Evolutionary conservation across 2,888 invertebrate genomes (phyloP).

Genomic region (Agrochola macilenta): DNA sequence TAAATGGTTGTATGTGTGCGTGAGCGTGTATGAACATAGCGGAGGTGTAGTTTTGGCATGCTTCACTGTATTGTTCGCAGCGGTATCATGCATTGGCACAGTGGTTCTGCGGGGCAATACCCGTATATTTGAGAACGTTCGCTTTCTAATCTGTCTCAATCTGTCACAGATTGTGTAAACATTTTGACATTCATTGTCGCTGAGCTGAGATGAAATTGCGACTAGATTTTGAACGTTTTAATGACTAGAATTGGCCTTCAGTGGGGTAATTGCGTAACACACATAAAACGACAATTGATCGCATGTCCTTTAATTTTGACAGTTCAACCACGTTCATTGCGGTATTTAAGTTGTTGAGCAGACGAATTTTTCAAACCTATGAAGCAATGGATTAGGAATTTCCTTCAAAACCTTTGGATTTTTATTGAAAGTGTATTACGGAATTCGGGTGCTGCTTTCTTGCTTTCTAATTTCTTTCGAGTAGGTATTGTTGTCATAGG

Average conservation of each 20-base stretch:
- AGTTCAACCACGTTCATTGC: too few species aligned
- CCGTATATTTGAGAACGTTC: neutral
- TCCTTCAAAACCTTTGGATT: too few species aligned
- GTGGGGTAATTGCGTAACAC: neutral
- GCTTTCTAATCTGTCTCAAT: neutral
- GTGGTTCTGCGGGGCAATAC: neutral
- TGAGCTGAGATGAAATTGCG: neutral
- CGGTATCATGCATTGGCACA: neutral
- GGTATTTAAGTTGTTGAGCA: too few species aligned
- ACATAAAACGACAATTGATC: neutral
- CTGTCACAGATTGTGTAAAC: neutral
- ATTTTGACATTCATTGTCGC: neutral
- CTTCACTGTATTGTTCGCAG: too few species aligned
- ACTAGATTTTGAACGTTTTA: neutral
- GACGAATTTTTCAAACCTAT: too few species aligned
- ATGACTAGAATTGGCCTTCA: neutral
- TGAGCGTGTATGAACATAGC: too few species aligned
- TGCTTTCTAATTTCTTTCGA: neutral
- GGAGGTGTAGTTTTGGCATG: too few species aligned
- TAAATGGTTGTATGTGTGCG: too few species aligned
- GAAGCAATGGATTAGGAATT: too few species aligned
- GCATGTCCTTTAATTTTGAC: too few species aligned
- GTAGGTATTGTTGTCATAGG: neutral
- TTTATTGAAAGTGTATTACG: too few species aligned
- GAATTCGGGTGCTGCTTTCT: neutral